These are phyloP conservation scores for Gorsachius goisagi DNA, from an alignment of 2,113 vertebrate species.

Conservation along the genomic window DNA sequence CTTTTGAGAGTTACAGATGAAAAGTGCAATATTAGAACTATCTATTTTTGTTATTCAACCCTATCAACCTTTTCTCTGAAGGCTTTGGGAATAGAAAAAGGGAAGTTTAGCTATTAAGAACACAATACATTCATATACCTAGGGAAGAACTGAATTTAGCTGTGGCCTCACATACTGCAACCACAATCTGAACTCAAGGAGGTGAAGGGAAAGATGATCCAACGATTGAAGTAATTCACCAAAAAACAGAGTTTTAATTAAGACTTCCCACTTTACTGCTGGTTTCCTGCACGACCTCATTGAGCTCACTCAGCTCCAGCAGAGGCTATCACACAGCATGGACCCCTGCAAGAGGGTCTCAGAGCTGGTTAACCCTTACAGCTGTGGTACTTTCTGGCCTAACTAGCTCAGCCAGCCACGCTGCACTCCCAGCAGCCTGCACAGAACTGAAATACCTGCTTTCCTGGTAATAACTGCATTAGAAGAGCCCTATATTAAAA, in stretches of 20 bases:
- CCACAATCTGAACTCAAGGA: neutral
- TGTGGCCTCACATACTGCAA: neutral
- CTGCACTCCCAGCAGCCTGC: neutral
- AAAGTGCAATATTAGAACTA: neutral
- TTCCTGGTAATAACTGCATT: neutral
- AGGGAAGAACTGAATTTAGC: neutral
- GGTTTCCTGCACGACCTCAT: fast-evolving
- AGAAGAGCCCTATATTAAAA: neutral
- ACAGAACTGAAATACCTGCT: neutral
- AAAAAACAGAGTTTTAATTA: neutral
- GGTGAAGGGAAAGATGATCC: neutral
- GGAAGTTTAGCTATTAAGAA: neutral
- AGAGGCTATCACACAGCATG: neutral
- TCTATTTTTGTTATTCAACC: neutral
- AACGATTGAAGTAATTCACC: fast-evolving
- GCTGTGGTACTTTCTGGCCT: neutral
- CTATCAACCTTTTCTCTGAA: neutral
- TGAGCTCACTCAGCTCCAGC: neutral
- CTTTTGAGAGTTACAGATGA: neutral
- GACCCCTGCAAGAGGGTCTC: neutral
- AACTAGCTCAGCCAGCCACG: neutral
- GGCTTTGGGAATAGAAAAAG: neutral
- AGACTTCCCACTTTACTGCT: neutral
- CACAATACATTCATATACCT: fast-evolving
- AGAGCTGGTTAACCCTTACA: neutral